Base-by-base conservation (phyloP, 2,888 invertebrate genomes). In the Petrophora chlorosata region DNA sequence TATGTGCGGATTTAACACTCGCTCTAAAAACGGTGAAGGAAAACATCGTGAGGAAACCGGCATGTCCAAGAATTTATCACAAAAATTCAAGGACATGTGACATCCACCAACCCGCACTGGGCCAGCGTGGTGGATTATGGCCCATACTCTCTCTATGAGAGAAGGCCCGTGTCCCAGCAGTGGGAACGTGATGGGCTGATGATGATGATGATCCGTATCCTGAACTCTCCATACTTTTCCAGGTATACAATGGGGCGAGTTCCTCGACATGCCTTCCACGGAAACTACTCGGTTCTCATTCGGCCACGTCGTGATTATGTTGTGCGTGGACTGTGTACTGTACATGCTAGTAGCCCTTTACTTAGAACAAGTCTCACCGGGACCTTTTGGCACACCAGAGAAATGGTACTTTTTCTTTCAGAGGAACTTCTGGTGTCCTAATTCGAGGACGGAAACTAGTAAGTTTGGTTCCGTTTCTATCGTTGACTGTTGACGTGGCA, bases 311-410 rank as follows among this genome's bases (percentile, higher is more conserved):
- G 85, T 97, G 30, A 65, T 95, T 1, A 94, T 97, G 91, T 79
- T 98, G 65, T 69, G 94, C n/a, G 53, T 95, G 0, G 95, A 96
- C 70, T 84, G 92, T 5, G 40, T 94, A 0, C 36, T 97, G 0
- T 96, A 97, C 70, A 91, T 96, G 75, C 46, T 94, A 2, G 77
- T 97, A 23, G 94, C 98, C 0, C 85, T 97, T 59, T 98, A 98
- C 73, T 83, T 98, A 16, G 98, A 98, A 78, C 95, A 95, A 59
- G 92, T 98, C 5, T 91, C 94, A 53, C 98, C 98, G 0, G 98
- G 98, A 5, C 94, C 95, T 8, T 96, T 92, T 76, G 98, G 98
- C 2, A 93, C 98, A 0, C 94, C 95, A 0, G 92, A 93, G 53
- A 94, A 94, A 15, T 97, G 96, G 93, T 94, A 97, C 70, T 98